phyloP scores from a whole-genome alignment of 2,113 vertebrate genomes.

The Onychorhynchus coronatus region DNA sequence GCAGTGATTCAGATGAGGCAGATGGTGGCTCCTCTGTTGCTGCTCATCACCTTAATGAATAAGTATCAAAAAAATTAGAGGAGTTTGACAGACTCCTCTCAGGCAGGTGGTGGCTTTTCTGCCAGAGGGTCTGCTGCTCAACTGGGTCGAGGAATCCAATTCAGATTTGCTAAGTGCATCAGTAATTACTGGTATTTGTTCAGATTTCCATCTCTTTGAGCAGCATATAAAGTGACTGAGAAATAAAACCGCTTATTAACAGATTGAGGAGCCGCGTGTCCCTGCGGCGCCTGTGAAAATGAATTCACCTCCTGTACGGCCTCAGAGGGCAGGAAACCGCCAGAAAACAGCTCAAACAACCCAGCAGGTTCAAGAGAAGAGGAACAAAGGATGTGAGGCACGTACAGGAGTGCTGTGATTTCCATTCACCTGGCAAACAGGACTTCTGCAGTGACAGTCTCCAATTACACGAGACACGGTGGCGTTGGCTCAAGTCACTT shows the following conservation, averaged over 20 bases:
- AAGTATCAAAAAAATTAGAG: neutral
- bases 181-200: conserved; percentile 8
- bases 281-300: neutral
- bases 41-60: neutral
- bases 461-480: neutral
- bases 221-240: neutral
- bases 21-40: neutral
- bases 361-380: neutral
- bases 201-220: conserved; percentile 12
- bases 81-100: neutral
- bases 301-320: neutral
- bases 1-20: neutral
- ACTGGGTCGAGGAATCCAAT: neutral
- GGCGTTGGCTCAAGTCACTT: neutral
- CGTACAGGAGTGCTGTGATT: neutral
- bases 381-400: neutral
- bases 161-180: neutral
- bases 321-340: neutral
- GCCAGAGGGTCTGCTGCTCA: neutral
- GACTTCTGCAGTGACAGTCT: neutral
- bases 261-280: neutral
- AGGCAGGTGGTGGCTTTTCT: neutral
- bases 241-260: conserved; percentile 7
- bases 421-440: neutral
- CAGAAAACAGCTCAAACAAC: neutral